phyloP scores from a whole-genome alignment of 1,140 invertebrate genomes.

The Camponotus pennsylvanicus region DNA sequence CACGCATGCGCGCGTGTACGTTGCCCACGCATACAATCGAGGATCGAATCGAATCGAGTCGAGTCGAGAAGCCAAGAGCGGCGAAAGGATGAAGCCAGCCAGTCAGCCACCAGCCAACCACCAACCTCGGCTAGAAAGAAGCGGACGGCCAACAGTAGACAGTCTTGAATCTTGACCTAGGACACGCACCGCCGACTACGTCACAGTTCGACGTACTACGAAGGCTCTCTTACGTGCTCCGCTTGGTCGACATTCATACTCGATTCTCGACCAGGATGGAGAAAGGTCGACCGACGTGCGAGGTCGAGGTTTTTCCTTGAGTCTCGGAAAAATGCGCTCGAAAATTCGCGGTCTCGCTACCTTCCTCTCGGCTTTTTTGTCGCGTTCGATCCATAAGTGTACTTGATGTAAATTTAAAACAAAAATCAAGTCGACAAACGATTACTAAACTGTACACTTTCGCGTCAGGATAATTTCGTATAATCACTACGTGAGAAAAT shows the following conservation, averaged over 20 bases:
- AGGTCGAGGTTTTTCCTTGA: conserved; percentile 75
- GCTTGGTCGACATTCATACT: conserved; percentile 68
- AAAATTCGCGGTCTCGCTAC: not conserved
- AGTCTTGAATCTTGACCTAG: conserved; percentile 85
- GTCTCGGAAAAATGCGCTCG: conserved; percentile 60
- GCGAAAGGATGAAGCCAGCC: conserved; percentile 70
- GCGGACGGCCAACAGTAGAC: conserved; percentile 71
- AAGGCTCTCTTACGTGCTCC: conserved; percentile 61
- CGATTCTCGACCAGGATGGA: conserved; percentile 61
- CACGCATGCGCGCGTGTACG: not conserved
- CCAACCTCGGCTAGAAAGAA: conserved; percentile 68
- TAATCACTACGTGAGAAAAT: conserved; percentile 7
- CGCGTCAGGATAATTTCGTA: not conserved
- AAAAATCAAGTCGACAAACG: not conserved
- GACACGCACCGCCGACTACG: conserved; percentile 83
- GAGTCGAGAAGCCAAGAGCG: conserved; percentile 50
- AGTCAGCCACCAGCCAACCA: conserved; percentile 33
- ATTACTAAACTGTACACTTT: not conserved
- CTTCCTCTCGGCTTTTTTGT: not conserved
- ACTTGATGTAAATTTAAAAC: not conserved
- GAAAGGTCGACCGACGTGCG: conserved; percentile 59
- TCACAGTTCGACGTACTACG: conserved; percentile 81
- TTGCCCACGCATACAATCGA: conserved; percentile 38
- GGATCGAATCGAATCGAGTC: not conserved
- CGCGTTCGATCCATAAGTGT: not conserved